Evolutionary conservation across 1,140 invertebrate species (phyloP), one percentile per base, ranked within the genome.

Genomic region (Polypedilum vanderplanki): DNA sequence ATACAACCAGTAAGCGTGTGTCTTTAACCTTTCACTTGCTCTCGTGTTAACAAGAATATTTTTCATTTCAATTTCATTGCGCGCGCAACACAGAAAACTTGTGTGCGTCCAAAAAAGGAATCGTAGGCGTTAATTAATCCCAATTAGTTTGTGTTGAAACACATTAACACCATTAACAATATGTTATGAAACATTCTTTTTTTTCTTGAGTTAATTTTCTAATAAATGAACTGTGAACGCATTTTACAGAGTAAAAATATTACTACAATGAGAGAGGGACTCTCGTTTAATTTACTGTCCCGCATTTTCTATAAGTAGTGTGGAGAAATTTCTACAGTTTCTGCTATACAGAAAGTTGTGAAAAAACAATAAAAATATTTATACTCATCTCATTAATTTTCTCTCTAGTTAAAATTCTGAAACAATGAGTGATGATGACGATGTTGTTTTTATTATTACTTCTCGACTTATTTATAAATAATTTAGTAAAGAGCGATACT

Each of bases 51-150:
- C 46, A 57, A 57, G 46, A 57, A 57, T n/a, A 57, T 57, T 57
- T 57, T 57, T 57, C 10, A 57, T 15, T 57, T 57, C 41, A n/a
- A n/a, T 57, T 57, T 57, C 24, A 33, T 57, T n/a, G 12, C 46
- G 46, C 46, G 46, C 46, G 46, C 46, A n/a, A 57, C 24, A 33
- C 24, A 33, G 24, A 33, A 33, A 33, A 33, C 10, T 57, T 57
- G 46, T n/a, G 46, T 57, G 12, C n/a, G 46, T 57, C 46, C 12
- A 57, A 57, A 57, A 57, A 57, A 57, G 46, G 20, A 22, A 70
- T 70, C 65, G 65, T 70, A 70, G 65, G 65, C 65, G 65, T 70
- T 70, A 70, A 70, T 70, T 70, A 70, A 70, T 70, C 65, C 65
- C 65, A 70, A 70, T 70, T 70, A 70, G 65, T 70, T 70, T 70